A percentile compares a stretch with the other conserved stretches of the same genome.
These are phyloP conservation scores for Phocides pigmalion DNA, from an alignment of 1,140 invertebrate genomes.

Conservation along the genomic window DNA sequence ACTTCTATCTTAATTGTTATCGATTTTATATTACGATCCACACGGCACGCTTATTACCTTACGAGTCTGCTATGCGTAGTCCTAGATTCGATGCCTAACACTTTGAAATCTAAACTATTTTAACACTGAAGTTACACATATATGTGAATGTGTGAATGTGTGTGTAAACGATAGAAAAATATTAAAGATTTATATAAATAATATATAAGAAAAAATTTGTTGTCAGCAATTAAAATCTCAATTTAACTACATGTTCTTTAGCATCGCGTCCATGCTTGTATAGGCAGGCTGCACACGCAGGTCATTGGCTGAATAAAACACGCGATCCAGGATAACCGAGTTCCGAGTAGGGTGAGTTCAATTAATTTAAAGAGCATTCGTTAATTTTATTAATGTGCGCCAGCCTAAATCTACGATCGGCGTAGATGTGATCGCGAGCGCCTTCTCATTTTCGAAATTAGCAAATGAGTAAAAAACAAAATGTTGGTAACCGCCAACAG, in stretches of 20 bases:
- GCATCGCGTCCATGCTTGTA: neutral
- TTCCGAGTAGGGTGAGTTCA: constrained; percentile 72
- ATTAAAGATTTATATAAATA: no score
- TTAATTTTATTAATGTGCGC: constrained; percentile 80
- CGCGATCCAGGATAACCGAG: constrained; percentile 66
- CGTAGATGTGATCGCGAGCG: constrained; percentile 67
- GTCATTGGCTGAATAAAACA: constrained; percentile 41
- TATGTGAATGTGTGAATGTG: no score
- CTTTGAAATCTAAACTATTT: no score
- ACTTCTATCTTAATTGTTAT: neutral
- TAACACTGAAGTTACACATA: no score
- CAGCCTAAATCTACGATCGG: constrained; percentile 77
- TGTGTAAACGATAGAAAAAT: no score
- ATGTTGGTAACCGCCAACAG: constrained; percentile 63
- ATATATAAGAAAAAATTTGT: no score
- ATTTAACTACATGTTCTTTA: neutral
- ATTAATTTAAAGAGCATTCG: constrained; percentile 81
- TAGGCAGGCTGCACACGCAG: constrained; percentile 16
- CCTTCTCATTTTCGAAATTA: constrained; percentile 83
- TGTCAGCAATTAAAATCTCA: neutral
- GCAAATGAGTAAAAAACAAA: constrained; percentile 77
- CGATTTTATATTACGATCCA: neutral
- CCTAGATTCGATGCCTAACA: no score
- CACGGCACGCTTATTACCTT: no score
- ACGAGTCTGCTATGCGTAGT: no score